Conservation (phyloP, 2,888 invertebrate genomes). For the Drosophila anceps region DNA sequence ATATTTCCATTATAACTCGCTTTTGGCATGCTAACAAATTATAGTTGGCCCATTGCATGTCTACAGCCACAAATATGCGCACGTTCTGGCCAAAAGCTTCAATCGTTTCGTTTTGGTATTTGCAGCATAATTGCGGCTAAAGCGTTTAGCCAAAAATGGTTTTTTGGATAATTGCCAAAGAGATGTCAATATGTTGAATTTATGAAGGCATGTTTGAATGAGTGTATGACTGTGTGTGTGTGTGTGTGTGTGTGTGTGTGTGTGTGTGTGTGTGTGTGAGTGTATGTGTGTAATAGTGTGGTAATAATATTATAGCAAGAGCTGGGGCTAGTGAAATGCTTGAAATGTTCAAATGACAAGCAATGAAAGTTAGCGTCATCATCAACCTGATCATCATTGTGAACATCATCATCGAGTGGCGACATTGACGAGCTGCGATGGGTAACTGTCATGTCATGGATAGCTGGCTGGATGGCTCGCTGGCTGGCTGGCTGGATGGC, state of each 20-base stretch:
- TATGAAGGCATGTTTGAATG: neutral
- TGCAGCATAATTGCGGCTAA: slow-evolving; percentile 60
- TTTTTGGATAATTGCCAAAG: slow-evolving; percentile 67
- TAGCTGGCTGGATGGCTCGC: slow-evolving; percentile 11
- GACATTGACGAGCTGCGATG: slow-evolving; percentile 61
- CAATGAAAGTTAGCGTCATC: slow-evolving; percentile 67
- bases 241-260: slow-evolving; percentile 40
- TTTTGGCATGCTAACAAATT: slow-evolving; percentile 15
- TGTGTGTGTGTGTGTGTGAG: slow-evolving; percentile 6
- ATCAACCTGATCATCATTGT: slow-evolving; percentile 32
- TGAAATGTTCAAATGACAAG: slow-evolving; percentile 67
- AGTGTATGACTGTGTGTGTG: neutral
- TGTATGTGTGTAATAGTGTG: slow-evolving; percentile 43
- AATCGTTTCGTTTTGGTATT: slow-evolving; percentile 43
- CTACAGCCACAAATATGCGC: slow-evolving; percentile 36
- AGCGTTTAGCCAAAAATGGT: slow-evolving; percentile 58
- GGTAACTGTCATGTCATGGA: slow-evolving; percentile 73
- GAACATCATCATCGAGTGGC: slow-evolving; percentile 11
- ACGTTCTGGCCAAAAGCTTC: slow-evolving; percentile 44
- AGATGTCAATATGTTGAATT: slow-evolving; percentile 33
- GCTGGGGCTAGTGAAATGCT: slow-evolving; percentile 44
- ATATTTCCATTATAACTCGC: slow-evolving; percentile 10
- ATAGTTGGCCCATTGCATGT: slow-evolving; percentile 10
- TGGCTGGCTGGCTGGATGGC: slow-evolving; percentile 2
- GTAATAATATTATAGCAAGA: slow-evolving; percentile 51